Evolutionary conservation across 2,888 invertebrate genomes (phyloP).

Genomic region (Craniophora ligustri): DNA sequence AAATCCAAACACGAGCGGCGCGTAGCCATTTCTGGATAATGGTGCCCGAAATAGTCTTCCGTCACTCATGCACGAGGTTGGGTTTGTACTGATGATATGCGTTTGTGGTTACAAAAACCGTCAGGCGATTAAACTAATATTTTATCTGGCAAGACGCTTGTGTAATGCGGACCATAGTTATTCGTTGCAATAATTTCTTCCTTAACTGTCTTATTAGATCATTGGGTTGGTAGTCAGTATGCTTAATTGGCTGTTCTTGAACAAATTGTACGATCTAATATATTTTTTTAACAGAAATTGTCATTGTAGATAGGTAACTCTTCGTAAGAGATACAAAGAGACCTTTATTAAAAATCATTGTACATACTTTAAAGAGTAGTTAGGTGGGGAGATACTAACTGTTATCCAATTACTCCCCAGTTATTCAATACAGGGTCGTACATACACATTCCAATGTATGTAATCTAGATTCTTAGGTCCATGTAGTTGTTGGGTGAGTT

Average conservation of each 20-base stretch:
- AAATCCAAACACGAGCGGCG: constrained; percentile 78
- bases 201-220: constrained; percentile 25
- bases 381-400: no score
- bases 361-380: no score
- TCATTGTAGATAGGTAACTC: no score
- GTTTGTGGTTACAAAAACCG: constrained; percentile 46
- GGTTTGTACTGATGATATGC: constrained; percentile 54
- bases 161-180: constrained; percentile 8
- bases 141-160: constrained; percentile 12
- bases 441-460: constrained; percentile 4
- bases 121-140: constrained; percentile 16
- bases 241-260: no score
- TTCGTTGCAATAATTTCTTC: constrained; percentile 7
- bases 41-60: constrained; percentile 81
- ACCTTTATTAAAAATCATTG: no score
- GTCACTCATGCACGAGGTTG: constrained; percentile 75
- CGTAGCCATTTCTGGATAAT: constrained; percentile 85
- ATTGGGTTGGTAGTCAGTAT: constrained; percentile 12
- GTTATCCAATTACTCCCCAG: no score
- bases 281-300: no score
- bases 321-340: no score
- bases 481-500: constrained; percentile 42
- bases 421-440: no score
- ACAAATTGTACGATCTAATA: no score
- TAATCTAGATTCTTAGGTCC: constrained; percentile 28